phyloP scores from a whole-genome alignment of 2,113 vertebrate genomes.

The Melanotaenia duboulayi region DNA sequence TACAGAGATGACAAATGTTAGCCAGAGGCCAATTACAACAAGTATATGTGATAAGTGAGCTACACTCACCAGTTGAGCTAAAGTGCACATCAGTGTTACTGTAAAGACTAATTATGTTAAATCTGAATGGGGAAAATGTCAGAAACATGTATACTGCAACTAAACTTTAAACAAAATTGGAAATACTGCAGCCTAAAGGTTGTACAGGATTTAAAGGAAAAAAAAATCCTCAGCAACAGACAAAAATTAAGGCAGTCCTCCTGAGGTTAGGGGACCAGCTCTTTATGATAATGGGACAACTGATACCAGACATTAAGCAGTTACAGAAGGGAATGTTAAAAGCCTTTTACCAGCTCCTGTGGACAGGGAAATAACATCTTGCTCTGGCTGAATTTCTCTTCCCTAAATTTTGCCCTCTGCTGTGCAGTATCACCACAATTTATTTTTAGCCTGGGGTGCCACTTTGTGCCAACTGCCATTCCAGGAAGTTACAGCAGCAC shows the following conservation, averaged over 20 bases:
- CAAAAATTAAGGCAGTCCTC: neutral
- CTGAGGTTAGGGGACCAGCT: neutral
- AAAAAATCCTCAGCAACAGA: neutral
- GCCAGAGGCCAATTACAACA: neutral
- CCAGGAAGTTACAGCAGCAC: constrained; percentile 66
- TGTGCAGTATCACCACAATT: constrained; percentile 46
- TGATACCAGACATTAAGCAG: neutral
- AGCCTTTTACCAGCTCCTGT: neutral
- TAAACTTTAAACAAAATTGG: neutral
- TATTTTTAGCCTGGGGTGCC: constrained; percentile 70
- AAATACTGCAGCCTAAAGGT: neutral
- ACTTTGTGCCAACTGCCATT: constrained; percentile 74
- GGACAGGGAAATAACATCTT: constrained; percentile 21
- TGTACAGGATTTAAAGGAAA: neutral
- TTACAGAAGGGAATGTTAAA: constrained; percentile 29
- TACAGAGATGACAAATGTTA: neutral
- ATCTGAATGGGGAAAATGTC: neutral
- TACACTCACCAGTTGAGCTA: neutral
- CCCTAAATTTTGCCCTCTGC: constrained; percentile 43
- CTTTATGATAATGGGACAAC: neutral
- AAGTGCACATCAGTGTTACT: neutral
- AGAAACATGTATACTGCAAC: neutral
- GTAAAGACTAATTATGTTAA: neutral
- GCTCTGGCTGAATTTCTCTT: constrained; percentile 20
- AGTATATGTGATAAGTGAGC: neutral